Conservation (phyloP, 1,140 invertebrate genomes). For the Aphelenchoides avenae region DNA sequence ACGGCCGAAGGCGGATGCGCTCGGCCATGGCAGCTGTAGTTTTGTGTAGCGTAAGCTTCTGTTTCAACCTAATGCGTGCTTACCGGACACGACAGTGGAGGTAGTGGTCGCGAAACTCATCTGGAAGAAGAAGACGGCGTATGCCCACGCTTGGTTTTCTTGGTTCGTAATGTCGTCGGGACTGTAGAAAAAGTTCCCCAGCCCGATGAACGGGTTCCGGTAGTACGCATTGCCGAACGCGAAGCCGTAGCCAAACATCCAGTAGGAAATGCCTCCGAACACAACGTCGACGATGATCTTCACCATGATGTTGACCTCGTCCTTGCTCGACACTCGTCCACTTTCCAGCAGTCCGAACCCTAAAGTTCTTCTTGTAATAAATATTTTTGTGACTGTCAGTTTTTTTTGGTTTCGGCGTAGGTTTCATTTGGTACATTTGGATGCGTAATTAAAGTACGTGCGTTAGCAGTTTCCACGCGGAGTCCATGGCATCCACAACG, state of each 20-base stretch:
- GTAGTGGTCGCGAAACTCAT: slow-evolving; percentile 61
- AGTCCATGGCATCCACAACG: too few relatives aligned
- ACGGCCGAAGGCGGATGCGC: slow-evolving; percentile 79
- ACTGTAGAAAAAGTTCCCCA: slow-evolving; percentile 64
- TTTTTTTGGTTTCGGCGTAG: too few relatives aligned
- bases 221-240: slow-evolving; percentile 76
- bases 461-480: too few relatives aligned
- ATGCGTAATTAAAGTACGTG: too few relatives aligned
- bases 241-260: slow-evolving; percentile 86
- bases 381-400: too few relatives aligned
- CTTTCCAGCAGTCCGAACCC: slow-evolving; percentile 86
- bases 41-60: too few relatives aligned
- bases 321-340: slow-evolving; percentile 83
- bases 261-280: slow-evolving; percentile 83
- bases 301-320: slow-evolving; percentile 94
- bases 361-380: slow-evolving; percentile 56
- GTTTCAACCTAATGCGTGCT: too few relatives aligned
- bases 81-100: slow-evolving; percentile 61
- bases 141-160: slow-evolving; percentile 52
- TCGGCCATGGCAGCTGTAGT: slow-evolving; percentile 62
- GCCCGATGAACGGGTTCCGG: slow-evolving; percentile 71
- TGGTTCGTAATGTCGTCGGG: slow-evolving; percentile 31
- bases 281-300: slow-evolving; percentile 79
- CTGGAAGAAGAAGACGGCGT: slow-evolving; percentile 61
- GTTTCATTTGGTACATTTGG: too few relatives aligned